phyloP scores from a whole-genome alignment of 2,797 vertebrate genomes.

The Helicolenus hilgendorfi region DNA sequence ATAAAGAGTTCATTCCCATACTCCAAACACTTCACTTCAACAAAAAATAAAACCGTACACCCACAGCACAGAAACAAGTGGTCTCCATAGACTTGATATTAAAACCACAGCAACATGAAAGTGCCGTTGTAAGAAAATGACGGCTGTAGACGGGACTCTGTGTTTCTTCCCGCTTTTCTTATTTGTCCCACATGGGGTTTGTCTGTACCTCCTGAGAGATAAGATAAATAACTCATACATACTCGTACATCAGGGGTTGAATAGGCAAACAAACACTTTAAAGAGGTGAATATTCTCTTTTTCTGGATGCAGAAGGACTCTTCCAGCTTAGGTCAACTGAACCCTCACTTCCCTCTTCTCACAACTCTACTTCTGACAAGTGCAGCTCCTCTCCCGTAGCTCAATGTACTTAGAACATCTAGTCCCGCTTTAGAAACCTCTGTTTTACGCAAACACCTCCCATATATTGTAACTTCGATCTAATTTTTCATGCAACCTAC shows the following conservation, averaged over 20 bases:
- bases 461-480: not conserved
- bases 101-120: not conserved
- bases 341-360: not conserved
- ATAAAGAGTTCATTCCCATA: not conserved
- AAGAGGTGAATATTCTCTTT: not conserved
- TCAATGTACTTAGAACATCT: not conserved
- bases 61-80: not conserved
- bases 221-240: not conserved
- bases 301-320: not conserved
- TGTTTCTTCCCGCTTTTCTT: not conserved
- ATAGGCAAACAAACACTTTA: not conserved
- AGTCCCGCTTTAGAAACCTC: not conserved
- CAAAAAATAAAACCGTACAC: slow-evolving; percentile 1
- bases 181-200: not conserved
- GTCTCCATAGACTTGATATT: slow-evolving; percentile 8
- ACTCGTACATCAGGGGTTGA: not conserved
- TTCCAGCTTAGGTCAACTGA: not conserved
- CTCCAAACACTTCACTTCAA: not conserved
- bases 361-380: not conserved
- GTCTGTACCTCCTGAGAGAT: not conserved
- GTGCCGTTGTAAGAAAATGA: not conserved
- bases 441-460: not conserved
- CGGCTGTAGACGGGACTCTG: not conserved
- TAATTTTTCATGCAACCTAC: not conserved
- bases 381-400: not conserved